These are phyloP conservation scores for Benthosema pterotum DNA, from an alignment of 2,797 vertebrate species.

Conservation along the genomic window DNA sequence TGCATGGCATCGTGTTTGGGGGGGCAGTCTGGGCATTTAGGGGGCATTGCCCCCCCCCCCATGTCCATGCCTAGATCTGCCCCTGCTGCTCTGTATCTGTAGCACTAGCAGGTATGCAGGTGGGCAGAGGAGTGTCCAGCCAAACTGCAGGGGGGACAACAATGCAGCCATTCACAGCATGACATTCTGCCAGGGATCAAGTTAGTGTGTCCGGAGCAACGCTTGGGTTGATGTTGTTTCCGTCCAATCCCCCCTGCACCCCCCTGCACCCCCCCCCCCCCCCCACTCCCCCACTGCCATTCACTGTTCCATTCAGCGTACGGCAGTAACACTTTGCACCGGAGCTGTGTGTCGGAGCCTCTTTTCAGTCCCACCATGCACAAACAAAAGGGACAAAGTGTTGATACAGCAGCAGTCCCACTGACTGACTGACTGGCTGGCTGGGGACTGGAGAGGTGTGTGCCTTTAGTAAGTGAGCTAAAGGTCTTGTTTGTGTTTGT, in stretches of 20 bases:
- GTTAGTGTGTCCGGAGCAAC: conserved; percentile 23
- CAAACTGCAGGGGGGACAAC: conserved; percentile 24
- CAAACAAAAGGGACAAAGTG: conserved; percentile 54
- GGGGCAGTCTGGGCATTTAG: too few relatives aligned
- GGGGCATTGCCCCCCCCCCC: too few relatives aligned
- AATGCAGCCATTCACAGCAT: conserved; percentile 36
- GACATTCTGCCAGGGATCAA: conserved; percentile 12
- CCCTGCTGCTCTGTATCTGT: too few relatives aligned
- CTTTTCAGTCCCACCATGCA: conserved; percentile 42
- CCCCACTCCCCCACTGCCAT: background rate
- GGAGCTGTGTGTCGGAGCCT: conserved; percentile 25
- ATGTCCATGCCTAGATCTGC: too few relatives aligned
- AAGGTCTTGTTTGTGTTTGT: conserved; percentile 32
- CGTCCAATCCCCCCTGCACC: too few relatives aligned
- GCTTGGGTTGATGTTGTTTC: conserved; percentile 15
- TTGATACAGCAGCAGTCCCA: conserved; percentile 46
- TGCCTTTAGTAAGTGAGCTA: conserved; percentile 34
- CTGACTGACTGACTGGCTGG: conserved; percentile 25
- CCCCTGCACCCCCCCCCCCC: too few relatives aligned
- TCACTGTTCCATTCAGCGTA: background rate
- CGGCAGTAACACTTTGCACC: conserved; percentile 7
- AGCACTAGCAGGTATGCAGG: conserved; percentile 31
- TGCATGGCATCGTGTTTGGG: too few relatives aligned
- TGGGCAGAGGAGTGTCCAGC: conserved; percentile 7
- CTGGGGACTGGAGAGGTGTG: conserved; percentile 13